These are phyloP conservation scores for Artemia franciscana DNA, from an alignment of 1,140 invertebrate species.

Conservation along the genomic window DNA sequence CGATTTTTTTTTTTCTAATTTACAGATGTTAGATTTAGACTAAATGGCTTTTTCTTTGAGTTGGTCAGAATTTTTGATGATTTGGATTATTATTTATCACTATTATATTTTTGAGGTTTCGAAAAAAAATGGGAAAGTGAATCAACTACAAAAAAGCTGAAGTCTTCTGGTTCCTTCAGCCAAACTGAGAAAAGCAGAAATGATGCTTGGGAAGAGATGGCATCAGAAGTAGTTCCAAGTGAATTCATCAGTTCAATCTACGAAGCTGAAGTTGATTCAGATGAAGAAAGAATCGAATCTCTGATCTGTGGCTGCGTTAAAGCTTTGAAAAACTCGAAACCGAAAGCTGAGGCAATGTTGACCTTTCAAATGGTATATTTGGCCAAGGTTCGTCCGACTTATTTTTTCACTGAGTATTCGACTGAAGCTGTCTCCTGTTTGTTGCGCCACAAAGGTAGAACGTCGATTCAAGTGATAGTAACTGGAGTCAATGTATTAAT, in stretches of 20 bases:
- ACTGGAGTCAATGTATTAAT: constrained; percentile 63
- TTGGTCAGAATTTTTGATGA: too few species aligned
- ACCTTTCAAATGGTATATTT: constrained; percentile 55
- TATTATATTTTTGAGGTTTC: not conserved
- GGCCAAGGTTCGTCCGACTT: constrained; percentile 49
- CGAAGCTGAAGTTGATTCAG: constrained; percentile 22
- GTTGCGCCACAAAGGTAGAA: constrained; percentile 45
- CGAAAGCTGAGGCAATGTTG: constrained; percentile 54
- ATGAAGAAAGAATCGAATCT: constrained; percentile 25
- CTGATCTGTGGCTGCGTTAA: constrained; percentile 29
- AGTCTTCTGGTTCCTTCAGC: not conserved
- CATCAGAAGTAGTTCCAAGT: constrained; percentile 3
- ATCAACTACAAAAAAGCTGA: not conserved
- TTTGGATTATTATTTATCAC: too few species aligned
- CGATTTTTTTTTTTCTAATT: too few species aligned
- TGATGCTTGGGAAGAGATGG: constrained; percentile 9
- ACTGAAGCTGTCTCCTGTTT: constrained; percentile 54
- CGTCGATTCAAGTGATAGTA: constrained; percentile 54
- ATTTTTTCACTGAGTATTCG: constrained; percentile 54
- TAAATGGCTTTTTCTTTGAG: too few species aligned
- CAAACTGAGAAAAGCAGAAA: not conserved
- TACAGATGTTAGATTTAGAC: too few species aligned
- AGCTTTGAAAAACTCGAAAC: constrained; percentile 19
- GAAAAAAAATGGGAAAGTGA: constrained; percentile 1
- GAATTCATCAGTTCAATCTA: constrained; percentile 13